A percentile compares a stretch with the other conserved stretches of the same genome.
Conservation (phyloP, 1,140 invertebrate species). For the Leptonema lineaticorne region DNA sequence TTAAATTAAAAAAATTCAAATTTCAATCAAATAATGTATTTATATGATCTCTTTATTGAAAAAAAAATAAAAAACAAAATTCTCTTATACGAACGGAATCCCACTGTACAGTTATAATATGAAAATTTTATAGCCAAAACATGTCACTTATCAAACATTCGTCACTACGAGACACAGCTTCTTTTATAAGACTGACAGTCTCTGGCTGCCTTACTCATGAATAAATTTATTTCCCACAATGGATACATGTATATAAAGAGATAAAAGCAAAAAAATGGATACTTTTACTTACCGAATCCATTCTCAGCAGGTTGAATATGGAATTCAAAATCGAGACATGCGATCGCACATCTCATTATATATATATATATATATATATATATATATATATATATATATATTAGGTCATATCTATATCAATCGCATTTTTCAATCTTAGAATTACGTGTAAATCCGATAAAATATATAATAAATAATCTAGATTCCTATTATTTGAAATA, state of each 20-base stretch:
- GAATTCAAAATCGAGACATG: constrained; percentile 12
- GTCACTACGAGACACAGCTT: constrained; percentile 25
- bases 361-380: no score
- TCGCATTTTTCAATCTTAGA: no score
- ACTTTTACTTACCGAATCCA: constrained; percentile 8
- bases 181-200: constrained; percentile 23
- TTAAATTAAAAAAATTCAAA: no score
- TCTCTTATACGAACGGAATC: background rate
- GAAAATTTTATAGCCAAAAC: constrained; percentile 11
- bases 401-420: no score
- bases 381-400: no score
- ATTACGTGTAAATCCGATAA: no score
- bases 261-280: background rate
- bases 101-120: background rate
- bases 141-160: constrained; percentile 26
- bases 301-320: constrained; percentile 22
- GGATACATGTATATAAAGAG: background rate
- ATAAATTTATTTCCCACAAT: constrained; percentile 28
- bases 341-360: no score
- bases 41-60: background rate
- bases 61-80: background rate
- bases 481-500: no score
- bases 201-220: constrained; percentile 20
- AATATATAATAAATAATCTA: no score
- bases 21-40: background rate